Percentiles rank a stretch among this genome's conserved stretches.
Evolutionary conservation across 1,140 invertebrate species (phyloP).

Genomic region (Ericerus pela): DNA sequence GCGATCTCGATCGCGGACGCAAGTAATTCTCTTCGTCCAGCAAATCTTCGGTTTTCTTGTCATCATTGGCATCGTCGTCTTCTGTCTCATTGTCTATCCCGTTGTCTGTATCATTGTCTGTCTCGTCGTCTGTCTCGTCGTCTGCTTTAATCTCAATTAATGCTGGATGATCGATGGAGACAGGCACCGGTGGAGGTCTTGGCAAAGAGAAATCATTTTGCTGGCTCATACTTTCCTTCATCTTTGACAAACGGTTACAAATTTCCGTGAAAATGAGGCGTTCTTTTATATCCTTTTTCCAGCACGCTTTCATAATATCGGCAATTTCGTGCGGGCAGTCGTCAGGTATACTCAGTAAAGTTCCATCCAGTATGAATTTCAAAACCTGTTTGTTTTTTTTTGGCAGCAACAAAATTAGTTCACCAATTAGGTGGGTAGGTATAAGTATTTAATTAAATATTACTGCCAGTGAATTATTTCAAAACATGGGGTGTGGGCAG

Average conservation of each 20-base stretch:
- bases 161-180: constrained; percentile 19
- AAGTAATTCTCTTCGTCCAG: constrained; percentile 42
- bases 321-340: constrained; percentile 59
- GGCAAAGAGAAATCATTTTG: constrained; percentile 11
- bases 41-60: constrained; percentile 32
- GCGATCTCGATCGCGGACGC: constrained; percentile 32
- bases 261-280: constrained; percentile 59
- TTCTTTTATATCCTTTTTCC: constrained; percentile 67
- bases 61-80: too few species aligned
- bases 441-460: too few species aligned
- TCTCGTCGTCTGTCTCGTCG: constrained; percentile 37
- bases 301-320: constrained; percentile 70
- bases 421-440: too few species aligned
- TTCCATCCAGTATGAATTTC: constrained; percentile 66
- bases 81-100: too few species aligned
- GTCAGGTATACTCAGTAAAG: constrained; percentile 65
- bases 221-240: constrained; percentile 21
- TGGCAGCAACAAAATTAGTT: too few species aligned
- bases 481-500: too few species aligned
- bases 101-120: too few species aligned
- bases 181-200: constrained; percentile 23
- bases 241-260: constrained; percentile 44
- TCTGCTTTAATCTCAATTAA: constrained; percentile 32
- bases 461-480: too few species aligned
- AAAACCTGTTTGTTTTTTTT: constrained; percentile 46